These are phyloP conservation scores for Coelinius sp. DNA, from an alignment of 2,888 invertebrate species.

Conservation along the genomic window DNA sequence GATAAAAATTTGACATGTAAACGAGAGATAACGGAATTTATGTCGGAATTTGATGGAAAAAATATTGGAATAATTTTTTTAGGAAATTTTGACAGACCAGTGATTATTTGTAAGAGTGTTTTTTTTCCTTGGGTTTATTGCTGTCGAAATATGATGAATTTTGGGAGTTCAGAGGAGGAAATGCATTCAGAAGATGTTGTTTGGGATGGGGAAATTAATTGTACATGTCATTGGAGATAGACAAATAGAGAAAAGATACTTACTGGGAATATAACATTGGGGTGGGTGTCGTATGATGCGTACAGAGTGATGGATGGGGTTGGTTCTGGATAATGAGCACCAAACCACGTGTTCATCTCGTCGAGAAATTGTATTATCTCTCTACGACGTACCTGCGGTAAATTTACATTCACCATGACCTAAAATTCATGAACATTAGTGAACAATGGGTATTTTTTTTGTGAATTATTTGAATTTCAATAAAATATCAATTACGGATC, in stretches of 20 bases:
- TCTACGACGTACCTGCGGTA: slow-evolving; percentile 74
- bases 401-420: slow-evolving; percentile 76
- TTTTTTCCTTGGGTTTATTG: slow-evolving; percentile 61
- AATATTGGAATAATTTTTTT: slow-evolving; percentile 50
- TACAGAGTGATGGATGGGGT: slow-evolving; percentile 80
- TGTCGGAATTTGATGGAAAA: slow-evolving; percentile 36
- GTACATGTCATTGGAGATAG: slow-evolving; percentile 39
- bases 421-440: slow-evolving; percentile 58
- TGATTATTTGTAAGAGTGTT: slow-evolving; percentile 48
- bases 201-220: slow-evolving; percentile 48
- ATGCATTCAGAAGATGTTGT: slow-evolving; percentile 45
- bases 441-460: no score
- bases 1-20: neutral
- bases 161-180: slow-evolving; percentile 47
- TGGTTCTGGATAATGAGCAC: slow-evolving; percentile 74
- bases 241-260: slow-evolving; percentile 52
- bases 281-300: slow-evolving; percentile 77
- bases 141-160: slow-evolving; percentile 51
- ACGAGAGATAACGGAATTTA: slow-evolving; percentile 38
- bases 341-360: slow-evolving; percentile 81
- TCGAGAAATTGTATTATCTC: slow-evolving; percentile 81
- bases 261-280: slow-evolving; percentile 78
- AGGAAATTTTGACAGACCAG: slow-evolving; percentile 46
- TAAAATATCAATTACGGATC: slow-evolving; percentile 64
- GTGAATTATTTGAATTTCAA: no score